These are phyloP conservation scores for Holothuria glaberrima DNA, from an alignment of 35 echinoderm and acorn worm genomes.

Conservation along the genomic window DNA sequence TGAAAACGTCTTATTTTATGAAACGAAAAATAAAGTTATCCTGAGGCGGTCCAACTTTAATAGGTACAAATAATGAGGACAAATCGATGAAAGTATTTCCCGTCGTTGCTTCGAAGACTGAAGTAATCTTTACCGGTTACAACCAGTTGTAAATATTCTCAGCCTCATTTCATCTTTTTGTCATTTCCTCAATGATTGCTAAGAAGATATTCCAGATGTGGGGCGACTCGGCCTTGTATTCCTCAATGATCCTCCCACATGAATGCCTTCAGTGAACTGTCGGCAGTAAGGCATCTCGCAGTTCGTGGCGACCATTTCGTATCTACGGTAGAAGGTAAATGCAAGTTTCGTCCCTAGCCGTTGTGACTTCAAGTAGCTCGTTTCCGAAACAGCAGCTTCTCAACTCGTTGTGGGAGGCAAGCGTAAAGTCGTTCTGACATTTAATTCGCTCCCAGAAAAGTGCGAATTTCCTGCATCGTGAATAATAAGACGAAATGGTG, in stretches of 20 bases:
- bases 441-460: background rate
- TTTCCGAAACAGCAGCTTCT: too few relatives aligned
- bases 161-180: background rate
- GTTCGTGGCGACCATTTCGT: too few relatives aligned
- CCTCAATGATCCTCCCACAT: slow-evolving; percentile 36
- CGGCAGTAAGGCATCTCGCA: too few relatives aligned
- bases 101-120: background rate
- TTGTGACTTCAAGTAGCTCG: too few relatives aligned
- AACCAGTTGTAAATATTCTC: too few relatives aligned
- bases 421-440: too few relatives aligned
- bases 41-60: slow-evolving; percentile 20
- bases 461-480: slow-evolving; percentile 8
- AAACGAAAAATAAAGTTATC: slow-evolving; percentile 3
- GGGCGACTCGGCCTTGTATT: slow-evolving; percentile 16
- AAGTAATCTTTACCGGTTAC: too few relatives aligned
- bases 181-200: slow-evolving; percentile 38
- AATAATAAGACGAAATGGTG: background rate
- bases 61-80: slow-evolving; percentile 18
- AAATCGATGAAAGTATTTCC: slow-evolving; percentile 31
- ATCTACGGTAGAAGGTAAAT: too few relatives aligned
- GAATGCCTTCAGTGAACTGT: background rate
- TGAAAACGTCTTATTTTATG: slow-evolving; percentile 39
- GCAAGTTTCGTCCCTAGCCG: too few relatives aligned
- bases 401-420: too few relatives aligned
- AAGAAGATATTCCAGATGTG: slow-evolving; percentile 4